Evolutionary conservation across 2,113 vertebrate species (phyloP).

Genomic region (Peromyscus polionotus): DNA sequence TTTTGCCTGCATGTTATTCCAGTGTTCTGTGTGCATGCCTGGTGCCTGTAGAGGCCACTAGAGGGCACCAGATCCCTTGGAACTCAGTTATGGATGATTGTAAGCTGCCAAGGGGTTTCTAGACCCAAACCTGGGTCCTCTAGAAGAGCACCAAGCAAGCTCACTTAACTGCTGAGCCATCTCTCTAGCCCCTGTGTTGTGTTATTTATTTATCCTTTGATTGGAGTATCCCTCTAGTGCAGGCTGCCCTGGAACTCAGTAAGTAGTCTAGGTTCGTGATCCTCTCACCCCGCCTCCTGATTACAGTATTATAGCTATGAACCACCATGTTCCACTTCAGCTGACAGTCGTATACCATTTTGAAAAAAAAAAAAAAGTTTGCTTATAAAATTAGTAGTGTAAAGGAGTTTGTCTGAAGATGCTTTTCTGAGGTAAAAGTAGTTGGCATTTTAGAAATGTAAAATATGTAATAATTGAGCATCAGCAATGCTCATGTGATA

Average conservation of each 20-base stretch:
- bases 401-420: constrained; percentile 4
- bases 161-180: background rate
- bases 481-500: background rate
- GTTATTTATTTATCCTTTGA: background rate
- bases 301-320: background rate
- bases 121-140: background rate
- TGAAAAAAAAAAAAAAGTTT: constrained; percentile 48
- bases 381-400: constrained; percentile 29
- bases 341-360: constrained; percentile 4
- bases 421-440: constrained; percentile 34
- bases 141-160: background rate
- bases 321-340: background rate
- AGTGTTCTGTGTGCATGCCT: background rate
- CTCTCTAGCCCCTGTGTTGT: background rate
- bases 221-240: background rate
- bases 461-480: background rate
- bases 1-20: background rate
- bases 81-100: background rate
- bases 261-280: background rate
- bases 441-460: background rate
- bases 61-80: background rate
- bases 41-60: background rate
- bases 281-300: background rate
- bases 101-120: background rate
- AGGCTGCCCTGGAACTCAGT: background rate